A percentile compares a stretch with the other conserved stretches of the same genome.
These are phyloP conservation scores for Emys orbicularis DNA, from an alignment of 2,797 vertebrate genomes.

Conservation along the genomic window DNA sequence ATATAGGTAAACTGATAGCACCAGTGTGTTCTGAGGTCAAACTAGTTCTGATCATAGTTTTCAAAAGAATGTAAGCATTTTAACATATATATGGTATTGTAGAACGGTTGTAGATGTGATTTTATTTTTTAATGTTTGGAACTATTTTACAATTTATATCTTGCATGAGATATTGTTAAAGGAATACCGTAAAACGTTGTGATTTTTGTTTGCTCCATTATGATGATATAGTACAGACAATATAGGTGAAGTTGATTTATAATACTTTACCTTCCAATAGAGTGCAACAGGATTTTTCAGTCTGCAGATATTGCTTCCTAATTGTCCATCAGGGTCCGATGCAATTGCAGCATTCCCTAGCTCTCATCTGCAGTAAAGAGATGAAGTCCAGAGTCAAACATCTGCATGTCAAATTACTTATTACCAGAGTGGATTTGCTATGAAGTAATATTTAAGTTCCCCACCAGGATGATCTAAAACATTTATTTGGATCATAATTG, in stretches of 20 bases:
- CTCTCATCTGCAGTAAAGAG: not conserved
- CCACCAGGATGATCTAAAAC: not conserved
- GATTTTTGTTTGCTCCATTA: not conserved
- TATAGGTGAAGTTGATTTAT: not conserved
- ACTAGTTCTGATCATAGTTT: not conserved
- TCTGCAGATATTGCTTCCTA: not conserved
- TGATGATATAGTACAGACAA: fast-evolving
- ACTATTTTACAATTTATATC: not conserved
- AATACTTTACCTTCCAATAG: not conserved
- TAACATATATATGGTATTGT: not conserved
- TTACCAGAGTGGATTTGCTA: fast-evolving
- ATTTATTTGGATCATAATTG: not conserved
- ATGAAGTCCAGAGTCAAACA: fast-evolving
- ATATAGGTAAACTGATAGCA: not conserved
- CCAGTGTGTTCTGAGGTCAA: not conserved
- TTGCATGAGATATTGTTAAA: not conserved
- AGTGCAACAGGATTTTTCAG: not conserved
- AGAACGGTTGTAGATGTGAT: not conserved
- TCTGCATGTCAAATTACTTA: fast-evolving
- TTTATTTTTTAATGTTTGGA: not conserved
- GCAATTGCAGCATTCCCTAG: fast-evolving
- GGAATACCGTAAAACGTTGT: not conserved
- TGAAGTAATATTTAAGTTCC: fast-evolving
- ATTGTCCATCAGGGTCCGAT: fast-evolving
- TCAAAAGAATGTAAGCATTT: not conserved